Evolutionary conservation across 1,140 invertebrate species (phyloP).

Genomic region (Lasaia peninsularis): DNA sequence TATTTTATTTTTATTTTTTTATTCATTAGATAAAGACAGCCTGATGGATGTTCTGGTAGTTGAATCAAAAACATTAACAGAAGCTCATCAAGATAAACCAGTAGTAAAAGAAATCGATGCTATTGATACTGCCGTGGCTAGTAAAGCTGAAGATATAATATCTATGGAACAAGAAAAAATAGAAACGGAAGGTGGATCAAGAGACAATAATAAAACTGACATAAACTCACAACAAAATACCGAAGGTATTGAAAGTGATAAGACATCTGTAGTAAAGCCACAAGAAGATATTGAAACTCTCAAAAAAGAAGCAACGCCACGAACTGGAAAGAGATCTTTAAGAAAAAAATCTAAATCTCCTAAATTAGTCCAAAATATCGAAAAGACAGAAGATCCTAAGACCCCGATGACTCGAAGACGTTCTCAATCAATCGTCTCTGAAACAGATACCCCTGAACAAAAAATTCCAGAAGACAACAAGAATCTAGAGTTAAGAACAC

Average conservation of each 20-base stretch:
- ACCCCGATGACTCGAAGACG: conserved; percentile 40
- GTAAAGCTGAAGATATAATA: neutral
- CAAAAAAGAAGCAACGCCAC: conserved; percentile 12
- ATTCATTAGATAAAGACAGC: neutral
- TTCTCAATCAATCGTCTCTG: conserved; percentile 40
- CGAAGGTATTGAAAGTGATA: neutral
- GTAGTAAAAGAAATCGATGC: neutral
- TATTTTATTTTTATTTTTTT: neutral
- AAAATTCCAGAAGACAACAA: conserved; percentile 33
- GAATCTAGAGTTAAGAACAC: conserved; percentile 20
- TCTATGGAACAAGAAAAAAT: conserved; percentile 5
- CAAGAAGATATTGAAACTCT: conserved; percentile 15
- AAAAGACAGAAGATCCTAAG: conserved; percentile 33
- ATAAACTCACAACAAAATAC: neutral
- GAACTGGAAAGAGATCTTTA: conserved; percentile 12
- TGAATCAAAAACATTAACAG: neutral
- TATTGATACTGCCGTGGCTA: neutral
- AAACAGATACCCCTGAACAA: conserved; percentile 31
- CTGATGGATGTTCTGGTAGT: neutral
- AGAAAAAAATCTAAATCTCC: conserved; percentile 45
- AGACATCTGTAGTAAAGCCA: neutral
- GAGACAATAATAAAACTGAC: neutral
- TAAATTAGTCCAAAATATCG: conserved; percentile 27
- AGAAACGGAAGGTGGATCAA: neutral
- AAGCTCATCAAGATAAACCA: neutral